Percentiles rank a stretch among this genome's conserved stretches.
Evolutionary conservation across 2,888 invertebrate species (phyloP).

Genomic region (Scaptomyza caliginosa): DNA sequence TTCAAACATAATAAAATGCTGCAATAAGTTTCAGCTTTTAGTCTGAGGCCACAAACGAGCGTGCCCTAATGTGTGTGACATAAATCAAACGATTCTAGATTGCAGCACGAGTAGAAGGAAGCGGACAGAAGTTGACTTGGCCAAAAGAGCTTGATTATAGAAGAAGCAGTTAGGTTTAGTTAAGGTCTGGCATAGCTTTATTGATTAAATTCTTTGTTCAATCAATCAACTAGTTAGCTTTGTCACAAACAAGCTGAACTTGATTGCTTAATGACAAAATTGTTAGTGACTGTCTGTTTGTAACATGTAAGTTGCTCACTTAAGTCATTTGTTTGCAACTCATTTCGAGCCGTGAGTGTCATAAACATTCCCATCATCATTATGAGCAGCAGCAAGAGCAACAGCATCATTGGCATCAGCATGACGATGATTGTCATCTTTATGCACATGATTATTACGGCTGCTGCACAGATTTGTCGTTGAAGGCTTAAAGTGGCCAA

Average conservation of each 20-base stretch:
- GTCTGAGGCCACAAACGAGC: slow-evolving; percentile 30
- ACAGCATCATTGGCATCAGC: slow-evolving; percentile 10
- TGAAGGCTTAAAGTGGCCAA: slow-evolving; percentile 8
- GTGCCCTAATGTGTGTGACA: slow-evolving; percentile 57
- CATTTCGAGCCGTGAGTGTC: slow-evolving; percentile 30
- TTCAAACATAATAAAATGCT: slow-evolving; percentile 62
- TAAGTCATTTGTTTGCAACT: slow-evolving; percentile 59
- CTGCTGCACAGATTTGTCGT: slow-evolving; percentile 39
- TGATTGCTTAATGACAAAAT: slow-evolving; percentile 12
- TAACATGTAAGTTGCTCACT: slow-evolving; percentile 53
- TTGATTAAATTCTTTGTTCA: no score
- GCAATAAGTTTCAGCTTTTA: slow-evolving; percentile 47
- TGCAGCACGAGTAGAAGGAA: no score
- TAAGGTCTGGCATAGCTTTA: no score
- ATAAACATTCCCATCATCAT: slow-evolving; percentile 22
- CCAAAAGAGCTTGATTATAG: neutral
- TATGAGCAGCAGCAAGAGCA: slow-evolving; percentile 9
- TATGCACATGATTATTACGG: slow-evolving; percentile 12
- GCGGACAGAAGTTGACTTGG: no score
- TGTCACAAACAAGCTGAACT: no score
- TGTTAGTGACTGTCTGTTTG: slow-evolving; percentile 8
- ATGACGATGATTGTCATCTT: slow-evolving; percentile 13
- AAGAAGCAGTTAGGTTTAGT: no score
- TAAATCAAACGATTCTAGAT: slow-evolving; percentile 36
- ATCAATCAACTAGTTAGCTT: neutral